Conservation (phyloP, 2,888 invertebrate genomes). For the Anthophora plumipes region DNA sequence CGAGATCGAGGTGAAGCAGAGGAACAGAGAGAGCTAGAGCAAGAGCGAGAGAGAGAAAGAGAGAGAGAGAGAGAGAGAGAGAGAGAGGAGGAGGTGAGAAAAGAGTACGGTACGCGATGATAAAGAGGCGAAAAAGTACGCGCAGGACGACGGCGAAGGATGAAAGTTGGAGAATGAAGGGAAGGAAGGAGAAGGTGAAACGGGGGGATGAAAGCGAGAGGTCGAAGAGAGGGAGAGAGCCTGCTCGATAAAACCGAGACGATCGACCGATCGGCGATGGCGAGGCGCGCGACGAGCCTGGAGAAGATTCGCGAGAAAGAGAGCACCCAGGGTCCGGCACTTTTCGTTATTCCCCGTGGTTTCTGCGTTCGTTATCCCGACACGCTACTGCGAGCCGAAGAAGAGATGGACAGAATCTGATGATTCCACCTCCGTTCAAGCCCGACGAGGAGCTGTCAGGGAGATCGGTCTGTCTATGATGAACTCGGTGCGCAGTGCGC, state of each 20-base stretch:
- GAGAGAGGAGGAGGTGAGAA: constrained; percentile 19
- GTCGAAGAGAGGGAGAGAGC: constrained; percentile 1
- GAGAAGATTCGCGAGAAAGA: constrained; percentile 52
- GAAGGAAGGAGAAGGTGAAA: constrained; percentile 23
- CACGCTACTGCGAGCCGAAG: constrained; percentile 62
- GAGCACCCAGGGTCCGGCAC: constrained; percentile 54
- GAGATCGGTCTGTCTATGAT: constrained; percentile 81
- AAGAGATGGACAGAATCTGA: constrained; percentile 74
- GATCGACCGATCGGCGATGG: constrained; percentile 16
- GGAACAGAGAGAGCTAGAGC: not conserved
- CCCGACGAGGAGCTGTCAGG: constrained; percentile 78
- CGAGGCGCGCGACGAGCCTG: constrained; percentile 26
- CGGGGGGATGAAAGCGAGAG: constrained; percentile 14
- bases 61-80: not conserved
- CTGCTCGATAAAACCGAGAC: constrained; percentile 9
- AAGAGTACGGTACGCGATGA: not conserved
- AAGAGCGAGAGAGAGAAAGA: not conserved
- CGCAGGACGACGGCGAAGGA: not conserved
- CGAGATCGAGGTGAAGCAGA: not conserved
- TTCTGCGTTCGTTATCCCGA: constrained; percentile 47
- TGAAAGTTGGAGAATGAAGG: not conserved
- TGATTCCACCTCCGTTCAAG: constrained; percentile 70
- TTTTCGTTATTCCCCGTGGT: constrained; percentile 53
- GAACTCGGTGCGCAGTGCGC: constrained; percentile 82
- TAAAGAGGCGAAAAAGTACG: not conserved